Conservation (phyloP, 1,140 invertebrate genomes). For the Drosophila lacteicornis region DNA sequence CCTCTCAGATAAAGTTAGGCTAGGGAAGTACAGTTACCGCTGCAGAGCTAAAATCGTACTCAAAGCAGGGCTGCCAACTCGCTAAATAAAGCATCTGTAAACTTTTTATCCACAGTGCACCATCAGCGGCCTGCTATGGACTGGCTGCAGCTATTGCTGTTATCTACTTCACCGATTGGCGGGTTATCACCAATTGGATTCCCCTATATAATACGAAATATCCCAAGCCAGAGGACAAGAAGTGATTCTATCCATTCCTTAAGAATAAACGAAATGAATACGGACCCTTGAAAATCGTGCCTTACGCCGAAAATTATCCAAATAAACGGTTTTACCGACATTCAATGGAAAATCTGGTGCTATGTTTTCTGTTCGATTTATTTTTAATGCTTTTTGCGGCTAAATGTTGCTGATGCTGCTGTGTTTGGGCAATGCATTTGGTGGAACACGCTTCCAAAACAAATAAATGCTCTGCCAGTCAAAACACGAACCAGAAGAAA, state of each 20-base stretch:
- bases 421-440: constrained; percentile 50
- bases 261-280: constrained; percentile 12
- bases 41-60: not conserved
- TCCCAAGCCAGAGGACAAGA: constrained; percentile 44
- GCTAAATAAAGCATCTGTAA: not conserved
- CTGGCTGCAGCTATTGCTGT: constrained; percentile 41
- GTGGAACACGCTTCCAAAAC: constrained; percentile 53
- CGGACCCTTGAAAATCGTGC: constrained; percentile 13
- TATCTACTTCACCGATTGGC: constrained; percentile 64
- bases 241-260: constrained; percentile 5
- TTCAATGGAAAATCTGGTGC: constrained; percentile 20
- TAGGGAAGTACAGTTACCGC: not conserved
- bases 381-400: constrained; percentile 21
- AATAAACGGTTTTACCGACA: constrained; percentile 25
- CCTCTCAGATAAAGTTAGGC: too few species aligned
- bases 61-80: too few species aligned
- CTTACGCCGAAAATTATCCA: constrained; percentile 17
- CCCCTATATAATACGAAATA: constrained; percentile 69
- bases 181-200: constrained; percentile 56
- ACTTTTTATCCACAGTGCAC: constrained; percentile 34
- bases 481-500: constrained; percentile 44
- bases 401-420: constrained; percentile 6
- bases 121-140: constrained; percentile 53
- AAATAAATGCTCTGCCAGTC: constrained; percentile 61
- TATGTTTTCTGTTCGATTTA: constrained; percentile 18